Percentiles rank a stretch among this genome's conserved stretches.
Evolutionary conservation across 2,797 vertebrate species (phyloP).

Genomic region (Anguilla marmorata): DNA sequence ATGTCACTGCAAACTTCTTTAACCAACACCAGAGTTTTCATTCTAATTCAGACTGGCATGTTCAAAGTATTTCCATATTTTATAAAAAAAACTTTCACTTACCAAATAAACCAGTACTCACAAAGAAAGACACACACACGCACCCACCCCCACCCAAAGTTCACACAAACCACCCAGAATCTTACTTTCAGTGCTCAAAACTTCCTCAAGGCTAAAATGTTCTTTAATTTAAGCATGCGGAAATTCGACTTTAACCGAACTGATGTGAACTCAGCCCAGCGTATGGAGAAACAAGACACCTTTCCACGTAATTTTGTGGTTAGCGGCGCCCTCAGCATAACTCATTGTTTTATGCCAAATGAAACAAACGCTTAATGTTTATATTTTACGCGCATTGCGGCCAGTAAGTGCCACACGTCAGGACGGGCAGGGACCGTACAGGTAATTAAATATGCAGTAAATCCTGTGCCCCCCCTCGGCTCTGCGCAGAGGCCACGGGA

Average conservation of each 20-base stretch:
- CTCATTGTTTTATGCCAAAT: slow-evolving; percentile 76
- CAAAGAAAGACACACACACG: not conserved
- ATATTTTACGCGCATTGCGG: slow-evolving; percentile 66
- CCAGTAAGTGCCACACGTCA: slow-evolving; percentile 53
- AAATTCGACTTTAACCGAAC: slow-evolving; percentile 37
- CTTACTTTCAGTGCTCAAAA: slow-evolving; percentile 31
- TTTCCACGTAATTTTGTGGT: slow-evolving; percentile 72
- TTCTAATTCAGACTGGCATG: not conserved
- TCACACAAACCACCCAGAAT: slow-evolving; percentile 10
- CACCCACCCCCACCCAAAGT: not conserved
- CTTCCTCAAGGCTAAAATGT: slow-evolving; percentile 41
- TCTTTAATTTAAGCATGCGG: slow-evolving; percentile 57
- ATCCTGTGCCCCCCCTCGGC: slow-evolving; percentile 51
- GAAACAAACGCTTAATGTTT: slow-evolving; percentile 77
- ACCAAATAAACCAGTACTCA: too few species aligned
- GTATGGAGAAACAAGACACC: slow-evolving; percentile 55
- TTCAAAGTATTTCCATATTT: not conserved
- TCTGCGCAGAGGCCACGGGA: slow-evolving; percentile 51
- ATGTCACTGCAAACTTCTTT: not conserved
- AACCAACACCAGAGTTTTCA: not conserved
- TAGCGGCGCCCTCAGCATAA: slow-evolving; percentile 65
- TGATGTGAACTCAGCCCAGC: slow-evolving; percentile 53
- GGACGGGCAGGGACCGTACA: slow-evolving; percentile 58
- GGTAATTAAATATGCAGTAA: slow-evolving; percentile 67
- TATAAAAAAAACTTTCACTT: too few species aligned